Base-by-base conservation (phyloP, 2,888 invertebrate genomes). In the Scelioninae gen. 1 region DNA sequence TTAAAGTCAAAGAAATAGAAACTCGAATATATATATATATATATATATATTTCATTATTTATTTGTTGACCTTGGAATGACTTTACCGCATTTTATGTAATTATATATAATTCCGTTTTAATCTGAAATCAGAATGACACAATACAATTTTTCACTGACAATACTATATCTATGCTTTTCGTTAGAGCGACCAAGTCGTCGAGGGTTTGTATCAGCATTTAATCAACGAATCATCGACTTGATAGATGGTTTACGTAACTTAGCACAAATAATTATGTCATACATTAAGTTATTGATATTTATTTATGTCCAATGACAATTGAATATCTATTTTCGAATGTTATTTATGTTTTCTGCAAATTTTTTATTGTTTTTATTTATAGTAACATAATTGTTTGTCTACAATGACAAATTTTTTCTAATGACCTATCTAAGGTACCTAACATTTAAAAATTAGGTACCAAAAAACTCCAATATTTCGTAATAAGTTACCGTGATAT, bases 401-500 rank as follows among this genome's bases (percentile, higher is more conserved):
- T 43, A n/a, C 11, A 2, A 11, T 11, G n/a, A 0, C 5, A 43
- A 5, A 43, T 5, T 43, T 43, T 11, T 43, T 5, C 11, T 51
- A 29, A 29, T 51, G 51, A 51, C 38, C 8, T 15, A 23, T 11
- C 29, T 29, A n/a, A 29, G 29, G 29, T 29, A 51, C 29, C 51
- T 51, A 29, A 29, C 51, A 29, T 51, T 23, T 29, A 51, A 11
- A 51, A 23, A 23, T 51, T 23, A n/a, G n/a, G n/a, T n/a, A n/a
- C n/a, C 34, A 34, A 47, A 13, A 32, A 16, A 43, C n/a, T n/a
- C n/a, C n/a, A 63, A 34, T 63, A 34, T 63, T 63, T 49, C 49
- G 49, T 34, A 34, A 63, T 15, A 34, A 13, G 6, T 11, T 47
- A n/a, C 15, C 34, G 49, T 38, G 34, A 47, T 63, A 16, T 16